phyloP scores from a whole-genome alignment of 2,888 invertebrate species.

The Papilio elwesi region DNA sequence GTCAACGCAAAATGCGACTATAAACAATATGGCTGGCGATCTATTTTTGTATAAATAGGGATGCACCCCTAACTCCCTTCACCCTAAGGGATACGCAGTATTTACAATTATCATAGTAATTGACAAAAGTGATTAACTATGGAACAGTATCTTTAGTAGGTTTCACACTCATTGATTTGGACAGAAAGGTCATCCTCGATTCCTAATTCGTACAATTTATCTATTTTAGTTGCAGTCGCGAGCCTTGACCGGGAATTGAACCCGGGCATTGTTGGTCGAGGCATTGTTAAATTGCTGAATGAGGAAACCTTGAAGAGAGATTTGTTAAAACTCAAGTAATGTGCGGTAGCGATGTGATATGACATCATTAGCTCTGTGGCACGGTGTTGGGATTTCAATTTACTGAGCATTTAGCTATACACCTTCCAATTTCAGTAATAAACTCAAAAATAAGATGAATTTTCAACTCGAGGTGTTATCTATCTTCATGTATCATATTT shows the following conservation, averaged over 20 bases:
- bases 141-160: background rate
- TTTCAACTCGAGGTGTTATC: no score
- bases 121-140: constrained; percentile 2
- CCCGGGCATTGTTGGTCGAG: constrained; percentile 30
- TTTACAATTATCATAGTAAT: background rate
- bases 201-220: constrained; percentile 34
- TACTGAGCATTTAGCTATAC: no score
- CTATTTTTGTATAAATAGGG: background rate
- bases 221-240: constrained; percentile 20
- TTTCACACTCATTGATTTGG: constrained; percentile 9
- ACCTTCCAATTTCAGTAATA: no score
- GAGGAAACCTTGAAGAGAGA: constrained; percentile 11
- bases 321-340: background rate
- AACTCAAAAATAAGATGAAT: no score
- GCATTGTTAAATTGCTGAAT: constrained; percentile 29
- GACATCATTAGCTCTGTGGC: no score
- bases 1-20: no score
- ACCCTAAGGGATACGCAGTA: background rate
- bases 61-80: background rate
- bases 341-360: background rate
- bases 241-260: constrained; percentile 40
- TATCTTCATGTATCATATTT: no score
- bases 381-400: no score
- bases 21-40: no score
- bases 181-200: constrained; percentile 16